phyloP scores from a whole-genome alignment of 2,888 invertebrate species.

The Latrodectus elegans region DNA sequence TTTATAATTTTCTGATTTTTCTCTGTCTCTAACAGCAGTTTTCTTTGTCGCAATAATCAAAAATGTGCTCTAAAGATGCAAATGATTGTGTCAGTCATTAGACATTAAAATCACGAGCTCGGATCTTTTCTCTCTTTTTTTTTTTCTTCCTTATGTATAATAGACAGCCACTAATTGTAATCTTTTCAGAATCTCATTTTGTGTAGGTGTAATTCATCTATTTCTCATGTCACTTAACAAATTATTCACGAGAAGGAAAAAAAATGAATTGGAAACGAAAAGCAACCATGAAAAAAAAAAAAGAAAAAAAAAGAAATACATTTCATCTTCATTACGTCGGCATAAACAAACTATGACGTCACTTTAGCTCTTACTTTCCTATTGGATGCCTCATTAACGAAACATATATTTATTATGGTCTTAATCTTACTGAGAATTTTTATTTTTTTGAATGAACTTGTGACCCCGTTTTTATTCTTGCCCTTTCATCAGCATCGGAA shows the following conservation, averaged over 20 bases:
- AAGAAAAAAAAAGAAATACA: slow-evolving; percentile 30
- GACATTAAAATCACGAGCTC: too few relatives aligned
- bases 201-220: slow-evolving; percentile 59
- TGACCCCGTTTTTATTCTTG: slow-evolving; percentile 6
- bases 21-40: too few relatives aligned
- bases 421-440: slow-evolving; percentile 23
- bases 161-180: too few relatives aligned
- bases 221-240: slow-evolving; percentile 44
- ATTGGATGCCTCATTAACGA: slow-evolving; percentile 55
- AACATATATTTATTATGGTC: slow-evolving; percentile 25
- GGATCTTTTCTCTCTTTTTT: too few relatives aligned
- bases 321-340: slow-evolving; percentile 33
- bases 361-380: slow-evolving; percentile 1
- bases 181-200: slow-evolving; percentile 23
- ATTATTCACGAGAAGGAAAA: slow-evolving; percentile 38
- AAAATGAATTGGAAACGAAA: not conserved
- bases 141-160: too few relatives aligned
- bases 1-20: too few relatives aligned
- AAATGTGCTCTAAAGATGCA: too few relatives aligned
- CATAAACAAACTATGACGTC: slow-evolving; percentile 61
- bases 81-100: too few relatives aligned
- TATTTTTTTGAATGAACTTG: slow-evolving; percentile 15
- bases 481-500: not conserved
- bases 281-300: not conserved
- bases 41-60: too few relatives aligned